Base-by-base conservation (phyloP, 2,797 vertebrate genomes). In the Coendou prehensilis region DNA sequence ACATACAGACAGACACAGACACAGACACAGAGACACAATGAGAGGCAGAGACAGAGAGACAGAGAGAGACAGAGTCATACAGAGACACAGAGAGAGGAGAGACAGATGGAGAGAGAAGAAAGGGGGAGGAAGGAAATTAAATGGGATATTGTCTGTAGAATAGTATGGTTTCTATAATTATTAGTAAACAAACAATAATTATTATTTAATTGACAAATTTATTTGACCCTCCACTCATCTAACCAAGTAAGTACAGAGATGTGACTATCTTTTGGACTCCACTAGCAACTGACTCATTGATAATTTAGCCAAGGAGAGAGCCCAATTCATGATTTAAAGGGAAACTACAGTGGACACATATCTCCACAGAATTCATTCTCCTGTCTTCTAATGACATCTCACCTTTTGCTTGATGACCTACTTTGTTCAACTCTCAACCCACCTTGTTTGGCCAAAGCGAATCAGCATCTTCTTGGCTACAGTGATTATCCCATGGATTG, bases 361-460 rank as follows among this genome's bases (percentile, higher is more conserved):
- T 52, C 41, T 80, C 41, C 28, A 90, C 5, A 17, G 71, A 64
- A 95, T 56, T 81, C 56, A 50, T 56, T 86, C 75, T 41, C 33
- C 33, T 50, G 47, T 64, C 64, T 90, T 80, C 59, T 18, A 57
- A 56, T 33, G 75, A 95, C 64, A 86, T 80, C 61, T 89, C 57
- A 86, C 75, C 56, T 86, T 90, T 50, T 89, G 81, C 81, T 81
- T 73, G 73, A 87, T 83, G 67, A 89, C 79, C 33, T 82, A 89
- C 30, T 57, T 95, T 81, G 37, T 64, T 33, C 50, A 81, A 86
- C 50, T 93, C 22, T 75, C 56, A 80, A 63, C 20, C 26, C 33
- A 75, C 28, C 28, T 80, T 67, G n/a, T 86, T 81, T 75, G 81
- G 26, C 50, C 80, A 45, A 81, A 93, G 75, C 14, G 86, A 93